phyloP scores from a whole-genome alignment of 2,888 invertebrate species.

The Drosophila cracens region DNA sequence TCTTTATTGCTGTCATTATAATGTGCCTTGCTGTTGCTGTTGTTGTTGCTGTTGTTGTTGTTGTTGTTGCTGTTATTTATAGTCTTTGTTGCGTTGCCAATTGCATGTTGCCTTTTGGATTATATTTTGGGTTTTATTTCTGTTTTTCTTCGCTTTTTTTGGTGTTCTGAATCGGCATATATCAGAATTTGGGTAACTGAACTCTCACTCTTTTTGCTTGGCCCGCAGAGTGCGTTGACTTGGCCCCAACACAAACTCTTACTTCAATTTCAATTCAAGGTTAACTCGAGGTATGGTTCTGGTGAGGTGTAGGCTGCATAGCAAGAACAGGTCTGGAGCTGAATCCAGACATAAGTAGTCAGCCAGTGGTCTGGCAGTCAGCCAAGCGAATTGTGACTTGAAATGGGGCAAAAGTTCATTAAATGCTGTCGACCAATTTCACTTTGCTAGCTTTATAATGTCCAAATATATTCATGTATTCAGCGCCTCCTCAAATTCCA shows the following conservation, averaged over 20 bases:
- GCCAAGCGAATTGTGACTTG: conserved; percentile 54
- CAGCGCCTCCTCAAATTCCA: conserved; percentile 39
- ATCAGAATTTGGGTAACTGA: conserved; percentile 51
- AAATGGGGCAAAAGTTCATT: conserved; percentile 77
- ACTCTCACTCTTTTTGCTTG: conserved; percentile 46
- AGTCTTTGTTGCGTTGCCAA: conserved; percentile 59
- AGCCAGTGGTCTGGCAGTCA: conserved; percentile 43
- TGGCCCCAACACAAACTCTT: conserved; percentile 11
- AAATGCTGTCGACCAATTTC: conserved; percentile 47
- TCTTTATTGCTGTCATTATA: conserved; percentile 82
- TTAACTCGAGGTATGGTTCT: conserved; percentile 10
- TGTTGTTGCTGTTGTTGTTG: conserved; percentile 22
- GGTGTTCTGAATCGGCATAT: conserved; percentile 41
- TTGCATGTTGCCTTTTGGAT: conserved; percentile 39
- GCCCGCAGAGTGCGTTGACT: conserved; percentile 36
- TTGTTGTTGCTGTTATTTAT: conserved; percentile 55
- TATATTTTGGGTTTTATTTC: conserved; percentile 26
- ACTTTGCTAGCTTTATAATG: conserved; percentile 35
- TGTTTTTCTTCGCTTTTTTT: conserved; percentile 15
- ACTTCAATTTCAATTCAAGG: conserved; percentile 35
- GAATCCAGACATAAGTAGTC: conserved; percentile 3
- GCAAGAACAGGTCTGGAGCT: conserved; percentile 16
- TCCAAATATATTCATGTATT: conserved; percentile 34
- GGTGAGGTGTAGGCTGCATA: conserved; percentile 1
- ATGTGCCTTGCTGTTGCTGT: conserved; percentile 50